Base-by-base conservation (phyloP, 2,113 vertebrate genomes). In the Psophia crepitans region DNA sequence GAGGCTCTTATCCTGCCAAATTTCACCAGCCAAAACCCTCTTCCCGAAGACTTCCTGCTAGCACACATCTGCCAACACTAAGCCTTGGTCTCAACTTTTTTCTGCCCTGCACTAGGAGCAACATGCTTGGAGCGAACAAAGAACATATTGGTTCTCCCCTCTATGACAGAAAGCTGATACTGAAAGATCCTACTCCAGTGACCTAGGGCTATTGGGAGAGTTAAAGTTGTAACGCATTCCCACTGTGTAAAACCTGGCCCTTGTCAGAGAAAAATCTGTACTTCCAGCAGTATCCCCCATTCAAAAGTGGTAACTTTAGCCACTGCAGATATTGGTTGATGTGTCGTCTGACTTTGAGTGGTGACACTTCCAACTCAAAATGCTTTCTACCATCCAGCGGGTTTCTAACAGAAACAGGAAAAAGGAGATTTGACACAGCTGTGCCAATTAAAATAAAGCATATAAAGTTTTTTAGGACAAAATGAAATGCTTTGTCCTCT, bases 361-460 rank as follows among this genome's bases (percentile, higher is more conserved):
- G 28, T 51, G 93, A 48, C 19, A n/a, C 54, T 78, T 95, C 23
- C 30, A 95, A 80, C 30, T 28, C 60, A 60, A 95, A 93, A 76
- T 2, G 1, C 46, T 94, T 95, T 82, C 82, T 93, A 33, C 61
- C 79, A 58, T 93, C 68, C 90, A 93, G 43, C 90, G 17, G 35
- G 58, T 81, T 97, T 87, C 65, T 93, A 92, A 96, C 80, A 82
- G 32, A 69, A 46, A 68, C 54, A 65, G 44, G 7, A 54, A 87
- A 96, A 97, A 46, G 6, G 79, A 93, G 56, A 84, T 46, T 95
- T 63, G 83, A 77, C 56, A 71, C 71, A 95, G 68, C 66, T 97
- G 87, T 73, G 93, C 60, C 89, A 97, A 96, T 94, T 97, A 97
- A 95, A 94, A 28, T 9, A 94, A 91, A 93, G 81, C 56, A 89